Evolutionary conservation across 2,113 vertebrate species (phyloP).

Genomic region (Triplophysa dalaica): DNA sequence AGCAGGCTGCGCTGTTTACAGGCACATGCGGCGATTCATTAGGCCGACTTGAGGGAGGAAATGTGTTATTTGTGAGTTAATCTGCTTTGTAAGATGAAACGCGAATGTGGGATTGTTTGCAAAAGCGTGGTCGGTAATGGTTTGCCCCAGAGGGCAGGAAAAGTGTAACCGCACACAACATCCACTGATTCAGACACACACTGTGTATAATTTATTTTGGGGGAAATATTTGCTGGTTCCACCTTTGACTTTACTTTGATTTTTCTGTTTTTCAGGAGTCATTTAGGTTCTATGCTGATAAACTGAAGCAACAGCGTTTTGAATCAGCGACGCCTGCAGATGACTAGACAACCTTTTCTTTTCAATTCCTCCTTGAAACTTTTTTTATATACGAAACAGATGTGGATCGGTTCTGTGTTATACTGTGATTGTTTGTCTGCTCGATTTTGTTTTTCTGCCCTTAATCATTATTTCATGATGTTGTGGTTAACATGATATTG

Average conservation of each 20-base stretch:
- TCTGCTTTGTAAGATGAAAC: constrained; percentile 72
- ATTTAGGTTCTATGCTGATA: constrained; percentile 80
- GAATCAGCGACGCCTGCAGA: constrained; percentile 39
- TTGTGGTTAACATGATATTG: constrained; percentile 33
- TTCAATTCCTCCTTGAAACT: constrained; percentile 48
- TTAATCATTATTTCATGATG: constrained; percentile 45
- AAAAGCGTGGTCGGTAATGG: constrained; percentile 54
- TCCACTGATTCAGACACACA: constrained; percentile 1
- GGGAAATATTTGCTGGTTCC: neutral
- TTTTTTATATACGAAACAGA: constrained; percentile 57
- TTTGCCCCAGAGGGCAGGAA: constrained; percentile 55
- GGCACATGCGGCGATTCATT: constrained; percentile 63
- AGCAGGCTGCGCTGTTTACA: constrained; percentile 50
- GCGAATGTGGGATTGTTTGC: constrained; percentile 57
- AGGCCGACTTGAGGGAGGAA: constrained; percentile 57
- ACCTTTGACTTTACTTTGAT: neutral
- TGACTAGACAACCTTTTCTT: constrained; percentile 20
- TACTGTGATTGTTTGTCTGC: constrained; percentile 45
- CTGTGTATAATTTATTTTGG: neutral
- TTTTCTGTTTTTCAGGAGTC: constrained; percentile 72
- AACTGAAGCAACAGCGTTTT: constrained; percentile 66
- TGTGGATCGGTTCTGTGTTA: constrained; percentile 52
- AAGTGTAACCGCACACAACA: constrained; percentile 2
- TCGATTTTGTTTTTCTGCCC: constrained; percentile 14
- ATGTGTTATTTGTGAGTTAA: constrained; percentile 69